A percentile compares a stretch with the other conserved stretches of the same genome.
These are phyloP conservation scores for Homarus gammarus DNA, from an alignment of 2,888 invertebrate genomes.

Conservation along the genomic window DNA sequence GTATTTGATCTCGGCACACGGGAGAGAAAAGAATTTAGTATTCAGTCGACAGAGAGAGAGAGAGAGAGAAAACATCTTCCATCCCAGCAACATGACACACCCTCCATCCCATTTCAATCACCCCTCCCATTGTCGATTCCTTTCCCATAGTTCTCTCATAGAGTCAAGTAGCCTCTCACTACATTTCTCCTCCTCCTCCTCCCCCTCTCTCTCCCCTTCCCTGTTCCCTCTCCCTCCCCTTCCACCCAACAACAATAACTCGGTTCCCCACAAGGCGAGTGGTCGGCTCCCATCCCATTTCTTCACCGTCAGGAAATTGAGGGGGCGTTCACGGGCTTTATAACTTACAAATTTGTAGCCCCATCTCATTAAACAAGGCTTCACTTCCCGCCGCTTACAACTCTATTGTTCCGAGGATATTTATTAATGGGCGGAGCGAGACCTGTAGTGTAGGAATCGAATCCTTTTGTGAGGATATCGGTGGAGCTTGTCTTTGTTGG, in stretches of 20 bases:
- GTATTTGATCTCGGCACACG: no score
- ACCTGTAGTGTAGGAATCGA: conserved; percentile 40
- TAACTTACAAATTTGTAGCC: conserved; percentile 63
- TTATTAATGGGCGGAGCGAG: conserved; percentile 57
- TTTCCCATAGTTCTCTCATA: no score
- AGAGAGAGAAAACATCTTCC: no score
- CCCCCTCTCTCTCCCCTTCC: neutral
- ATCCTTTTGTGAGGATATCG: conserved; percentile 51
- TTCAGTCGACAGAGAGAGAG: no score
- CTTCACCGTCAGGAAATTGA: conserved; percentile 46
- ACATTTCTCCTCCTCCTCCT: neutral
- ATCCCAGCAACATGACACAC: no score
- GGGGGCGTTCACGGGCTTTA: conserved; percentile 53
- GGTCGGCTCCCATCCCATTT: conserved; percentile 5
- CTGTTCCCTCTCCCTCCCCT: neutral
- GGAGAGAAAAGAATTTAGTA: no score
- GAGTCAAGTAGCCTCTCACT: no score
- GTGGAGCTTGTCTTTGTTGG: conserved; percentile 20
- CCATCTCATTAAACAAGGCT: conserved; percentile 52
- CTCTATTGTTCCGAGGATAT: conserved; percentile 64
- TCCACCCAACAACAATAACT: neutral
- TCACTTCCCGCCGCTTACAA: conserved; percentile 48
- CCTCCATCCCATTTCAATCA: no score
- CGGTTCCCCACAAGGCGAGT: neutral
- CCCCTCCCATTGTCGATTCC: no score